Evolutionary conservation across 2,113 vertebrate genomes (phyloP), one percentile per base, ranked within the genome.

Genomic region (Herpetotheres cachinnans): DNA sequence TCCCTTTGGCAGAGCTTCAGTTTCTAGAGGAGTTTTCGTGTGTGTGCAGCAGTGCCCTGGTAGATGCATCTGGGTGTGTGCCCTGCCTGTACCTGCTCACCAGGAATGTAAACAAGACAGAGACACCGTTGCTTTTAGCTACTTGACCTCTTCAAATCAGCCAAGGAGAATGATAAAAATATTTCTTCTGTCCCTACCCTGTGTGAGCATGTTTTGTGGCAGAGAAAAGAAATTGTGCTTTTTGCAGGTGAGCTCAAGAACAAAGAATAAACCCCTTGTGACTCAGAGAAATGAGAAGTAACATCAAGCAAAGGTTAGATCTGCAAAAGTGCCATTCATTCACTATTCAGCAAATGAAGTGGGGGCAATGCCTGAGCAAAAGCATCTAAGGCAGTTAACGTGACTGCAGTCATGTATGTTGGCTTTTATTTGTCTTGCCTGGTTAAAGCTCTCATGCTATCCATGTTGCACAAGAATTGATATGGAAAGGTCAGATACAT

Each of bases 61-160:
- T 47, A 44, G 89, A 49, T 63, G 42, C 16, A 3, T 17, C 52
- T 42, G 47, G 11, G 62, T 49, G 21, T 74, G 52, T 52, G 29
- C 40, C 34, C 11, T 32, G 97, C 70, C 86, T n/a, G 54, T 96
- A 93, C 97, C 89, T 97, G 93, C 72, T 80, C 50, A 3, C 15
- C 59, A 90, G 76, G 82, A 95, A 91, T 61, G 71, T 84, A 95
- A 97, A 96, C 83, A 95, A 70, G 90, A 58, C 50, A 44, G 11
- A 63, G 47, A 26, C 4, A 2, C 29, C 69, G n/a, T 38, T 65
- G 61, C 69, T 89, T 84, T 69, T 30, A 70, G 56, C 62, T 25
- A 25, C 65, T 63, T 66, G 32, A 56, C 67, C 73, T 72, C 49
- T 65, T 91, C 40, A 24, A n/a, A 79, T 89, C 62, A 55, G 47